Conservation (phyloP, 2,888 invertebrate genomes). For the Arctia plantaginis region DNA sequence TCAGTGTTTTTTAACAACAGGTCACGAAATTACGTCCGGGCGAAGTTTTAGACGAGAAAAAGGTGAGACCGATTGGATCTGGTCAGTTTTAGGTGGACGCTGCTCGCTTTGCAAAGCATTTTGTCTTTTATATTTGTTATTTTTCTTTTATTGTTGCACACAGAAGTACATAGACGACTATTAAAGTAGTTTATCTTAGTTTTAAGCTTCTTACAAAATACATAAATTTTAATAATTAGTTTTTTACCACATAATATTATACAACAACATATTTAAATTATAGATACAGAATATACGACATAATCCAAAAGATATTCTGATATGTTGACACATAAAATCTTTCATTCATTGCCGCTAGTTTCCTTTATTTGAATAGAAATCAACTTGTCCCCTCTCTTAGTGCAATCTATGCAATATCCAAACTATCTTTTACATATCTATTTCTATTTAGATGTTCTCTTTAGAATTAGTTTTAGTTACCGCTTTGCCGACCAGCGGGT, state of each 20-base stretch:
- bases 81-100: conserved; percentile 83
- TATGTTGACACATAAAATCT: conserved; percentile 30
- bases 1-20: conserved; percentile 86
- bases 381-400: conserved; percentile 45
- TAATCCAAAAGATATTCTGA: conserved; percentile 33
- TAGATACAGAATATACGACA: conserved; percentile 22
- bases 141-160: conserved; percentile 61
- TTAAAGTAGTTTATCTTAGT: conserved; percentile 33
- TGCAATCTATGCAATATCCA: conserved; percentile 49
- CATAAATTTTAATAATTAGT: conserved; percentile 46
- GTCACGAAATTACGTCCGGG: conserved; percentile 97
- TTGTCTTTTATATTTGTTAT: conserved; percentile 69
- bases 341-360: conserved; percentile 13
- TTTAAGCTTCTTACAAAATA: conserved; percentile 42
- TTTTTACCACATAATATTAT: conserved; percentile 39
- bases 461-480: conserved; percentile 63
- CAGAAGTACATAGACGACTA: conserved; percentile 59
- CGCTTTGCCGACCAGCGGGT: conserved; percentile 81
- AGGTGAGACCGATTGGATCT: conserved; percentile 91
- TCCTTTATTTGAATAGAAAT: conserved; percentile 30
- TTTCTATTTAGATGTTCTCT: conserved; percentile 61
- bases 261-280: conserved; percentile 13
- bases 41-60: conserved; percentile 97
- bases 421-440: conserved; percentile 51
- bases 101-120: conserved; percentile 86